Evolutionary conservation across 2,888 invertebrate species (phyloP).

Genomic region (Nebria salina): DNA sequence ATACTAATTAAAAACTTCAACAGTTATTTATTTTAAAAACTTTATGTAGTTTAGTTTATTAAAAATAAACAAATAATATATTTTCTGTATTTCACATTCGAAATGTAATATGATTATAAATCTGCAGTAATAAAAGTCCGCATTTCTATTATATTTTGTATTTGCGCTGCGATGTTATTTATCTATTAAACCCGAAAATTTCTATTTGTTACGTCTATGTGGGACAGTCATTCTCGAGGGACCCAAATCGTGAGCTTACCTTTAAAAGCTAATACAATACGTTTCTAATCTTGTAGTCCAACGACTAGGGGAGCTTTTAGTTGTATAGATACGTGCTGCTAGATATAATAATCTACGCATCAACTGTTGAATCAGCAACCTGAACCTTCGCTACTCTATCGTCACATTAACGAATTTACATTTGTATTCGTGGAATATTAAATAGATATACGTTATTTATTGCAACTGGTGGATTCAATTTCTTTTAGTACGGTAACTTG

Average conservation of each 20-base stretch:
- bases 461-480: not conserved
- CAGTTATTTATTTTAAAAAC: too few species aligned
- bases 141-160: too few species aligned
- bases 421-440: not conserved
- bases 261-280: constrained; percentile 42
- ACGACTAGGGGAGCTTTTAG: not conserved
- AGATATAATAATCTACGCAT: constrained; percentile 40
- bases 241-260: constrained; percentile 30
- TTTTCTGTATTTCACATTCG: too few species aligned
- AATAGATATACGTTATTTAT: not conserved
- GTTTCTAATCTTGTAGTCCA: constrained; percentile 31
- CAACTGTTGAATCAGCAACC: constrained; percentile 39
- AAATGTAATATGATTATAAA: too few species aligned
- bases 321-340: constrained; percentile 20
- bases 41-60: too few species aligned
- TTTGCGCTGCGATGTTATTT: not conserved
- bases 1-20: too few species aligned
- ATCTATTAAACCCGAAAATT: not conserved
- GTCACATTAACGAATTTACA: not conserved
- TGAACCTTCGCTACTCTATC: not conserved
- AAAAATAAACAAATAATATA: too few species aligned
- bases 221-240: constrained; percentile 12
- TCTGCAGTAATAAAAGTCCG: too few species aligned
- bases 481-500: not conserved
- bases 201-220: not conserved